phyloP scores from a whole-genome alignment of 2,888 invertebrate genomes.

The Papilio elwesi region DNA sequence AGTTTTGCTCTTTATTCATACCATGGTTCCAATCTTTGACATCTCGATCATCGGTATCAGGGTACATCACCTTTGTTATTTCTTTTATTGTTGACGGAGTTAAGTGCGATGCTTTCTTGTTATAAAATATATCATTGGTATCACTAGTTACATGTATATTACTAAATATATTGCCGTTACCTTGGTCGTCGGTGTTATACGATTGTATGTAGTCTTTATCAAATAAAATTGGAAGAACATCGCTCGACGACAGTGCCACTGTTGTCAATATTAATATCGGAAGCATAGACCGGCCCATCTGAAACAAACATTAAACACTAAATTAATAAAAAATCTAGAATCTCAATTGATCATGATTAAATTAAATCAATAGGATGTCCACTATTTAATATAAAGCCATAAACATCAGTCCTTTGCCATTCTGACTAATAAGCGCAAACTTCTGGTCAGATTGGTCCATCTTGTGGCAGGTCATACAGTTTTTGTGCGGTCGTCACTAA shows the following conservation, averaged over 20 bases:
- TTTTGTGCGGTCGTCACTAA: too few species aligned
- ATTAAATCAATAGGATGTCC: too few species aligned
- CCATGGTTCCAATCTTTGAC: slow-evolving; percentile 55
- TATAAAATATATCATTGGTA: slow-evolving; percentile 63
- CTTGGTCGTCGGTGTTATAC: slow-evolving; percentile 57
- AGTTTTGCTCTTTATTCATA: slow-evolving; percentile 44
- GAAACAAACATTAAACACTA: slow-evolving; percentile 58
- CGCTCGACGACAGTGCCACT: slow-evolving; percentile 72
- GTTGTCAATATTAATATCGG: slow-evolving; percentile 68
- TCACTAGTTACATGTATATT: slow-evolving; percentile 61
- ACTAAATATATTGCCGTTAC: slow-evolving; percentile 71
- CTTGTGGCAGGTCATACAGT: too few species aligned
- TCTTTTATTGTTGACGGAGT: slow-evolving; percentile 53
- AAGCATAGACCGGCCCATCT: slow-evolving; percentile 70
- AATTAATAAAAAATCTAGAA: too few species aligned
- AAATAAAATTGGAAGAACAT: slow-evolving; percentile 66
- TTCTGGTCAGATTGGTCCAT: too few species aligned
- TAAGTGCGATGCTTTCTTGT: slow-evolving; percentile 47
- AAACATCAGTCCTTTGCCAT: too few species aligned
- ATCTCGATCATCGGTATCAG: slow-evolving; percentile 52
- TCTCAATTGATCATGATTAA: too few species aligned
- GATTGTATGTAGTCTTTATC: slow-evolving; percentile 58
- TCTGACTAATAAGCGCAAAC: too few species aligned
- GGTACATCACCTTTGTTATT: slow-evolving; percentile 51
- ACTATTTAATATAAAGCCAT: too few species aligned